Base-by-base conservation (phyloP, 2,888 invertebrate species). In the Enchytraeus crypticus region DNA sequence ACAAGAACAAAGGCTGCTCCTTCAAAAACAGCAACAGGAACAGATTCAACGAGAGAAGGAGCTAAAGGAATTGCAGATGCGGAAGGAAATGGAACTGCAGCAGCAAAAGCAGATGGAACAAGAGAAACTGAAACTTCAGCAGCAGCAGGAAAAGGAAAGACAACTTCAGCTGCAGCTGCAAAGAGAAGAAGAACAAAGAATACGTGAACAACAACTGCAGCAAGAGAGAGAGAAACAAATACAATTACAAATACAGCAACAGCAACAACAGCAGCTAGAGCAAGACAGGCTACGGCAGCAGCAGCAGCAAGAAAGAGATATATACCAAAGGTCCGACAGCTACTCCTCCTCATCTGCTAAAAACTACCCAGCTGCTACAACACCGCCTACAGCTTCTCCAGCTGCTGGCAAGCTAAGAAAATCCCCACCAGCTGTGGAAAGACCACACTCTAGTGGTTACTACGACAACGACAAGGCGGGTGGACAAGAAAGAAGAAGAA, bases 341-440 rank as follows among this genome's bases (percentile, higher is more conserved):
- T 14, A 65, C 75, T 34, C 76, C 74, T 0, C 70, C 70, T 53
- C 75, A 72, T 49, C 66, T 75, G 43, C 72, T 72, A 64, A 69
- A 8, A 18, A 2, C 2, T 5, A n/a, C 29, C 21, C 30, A 2
- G 1, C 53, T 21, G 11, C 53, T 23, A 8, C 53, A 2, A 21
- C 53, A 8, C 32, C 30, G 27, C 21, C 53, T 4, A 33, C 32
- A 1, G 43, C n/a, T n/a, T 11, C 43, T 21, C 8, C 23, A 18
- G 51, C 23, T 21, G 11, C 53, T 11, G 5, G 11, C 14, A 11
- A 11, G 14, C 29, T 47, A 5, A 43, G 46, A 32, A 64, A 62
- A 51, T 66, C 66, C 27, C 67, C 67, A 4, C 61, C 62, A 2
- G 57, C 67, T 18, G 47, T 67, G 2, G 67, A 66, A 26, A 38